phyloP scores from a whole-genome alignment of 2,113 vertebrate species.

The Lophura nycthemera region DNA sequence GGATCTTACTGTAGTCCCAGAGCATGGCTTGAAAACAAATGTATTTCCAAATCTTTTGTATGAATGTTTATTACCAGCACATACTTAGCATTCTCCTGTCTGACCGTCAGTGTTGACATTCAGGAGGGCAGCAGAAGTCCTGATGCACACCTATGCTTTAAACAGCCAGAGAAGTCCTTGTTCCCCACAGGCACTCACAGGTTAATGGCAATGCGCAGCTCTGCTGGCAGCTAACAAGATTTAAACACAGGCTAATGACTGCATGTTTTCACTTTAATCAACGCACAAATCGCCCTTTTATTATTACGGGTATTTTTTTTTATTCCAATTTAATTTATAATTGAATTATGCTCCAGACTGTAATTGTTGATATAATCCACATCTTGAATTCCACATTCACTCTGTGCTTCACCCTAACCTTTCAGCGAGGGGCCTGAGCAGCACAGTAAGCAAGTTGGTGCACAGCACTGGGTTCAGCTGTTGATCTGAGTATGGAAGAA shows the following conservation, averaged over 20 bases:
- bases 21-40: not conserved
- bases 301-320: slow-evolving; percentile 46
- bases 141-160: not conserved
- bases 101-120: not conserved
- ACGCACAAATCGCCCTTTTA: slow-evolving; percentile 65
- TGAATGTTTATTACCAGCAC: not conserved
- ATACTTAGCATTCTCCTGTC: not conserved
- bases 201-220: slow-evolving; percentile 59
- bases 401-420: slow-evolving; percentile 36
- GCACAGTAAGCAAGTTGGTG: not conserved
- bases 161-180: not conserved
- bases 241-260: slow-evolving; percentile 73
- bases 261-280: slow-evolving; percentile 75
- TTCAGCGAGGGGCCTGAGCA: not conserved
- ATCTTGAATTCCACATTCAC: not conserved
- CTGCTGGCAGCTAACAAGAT: slow-evolving; percentile 68
- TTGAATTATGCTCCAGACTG: slow-evolving; percentile 69
- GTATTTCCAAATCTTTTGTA: not conserved
- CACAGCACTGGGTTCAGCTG: not conserved
- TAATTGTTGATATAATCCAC: slow-evolving; percentile 70
- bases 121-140: not conserved
- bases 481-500: slow-evolving; percentile 9
- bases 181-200: slow-evolving; percentile 39
- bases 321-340: slow-evolving; percentile 72
- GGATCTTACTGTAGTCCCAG: not conserved